Conservation (phyloP, 2,888 invertebrate genomes). For the Panopea generosa region DNA sequence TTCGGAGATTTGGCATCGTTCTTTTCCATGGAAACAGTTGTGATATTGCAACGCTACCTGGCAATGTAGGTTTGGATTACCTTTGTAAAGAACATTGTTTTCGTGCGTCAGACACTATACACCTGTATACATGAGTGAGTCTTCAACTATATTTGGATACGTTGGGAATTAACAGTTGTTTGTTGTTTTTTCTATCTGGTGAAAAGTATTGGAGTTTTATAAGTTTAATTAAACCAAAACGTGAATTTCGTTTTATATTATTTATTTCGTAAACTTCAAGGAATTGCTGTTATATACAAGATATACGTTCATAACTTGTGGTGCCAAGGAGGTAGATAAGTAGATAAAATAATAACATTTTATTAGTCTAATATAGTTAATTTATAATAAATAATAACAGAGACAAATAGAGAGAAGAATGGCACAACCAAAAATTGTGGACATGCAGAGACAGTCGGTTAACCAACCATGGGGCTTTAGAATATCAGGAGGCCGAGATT, state of each 20-base stretch:
- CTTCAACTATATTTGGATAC: constrained; percentile 6
- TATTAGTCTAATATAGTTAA: too few relatives aligned
- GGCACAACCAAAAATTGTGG: constrained; percentile 67
- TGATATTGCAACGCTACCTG: neutral
- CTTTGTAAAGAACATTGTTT: constrained; percentile 4
- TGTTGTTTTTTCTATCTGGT: too few relatives aligned
- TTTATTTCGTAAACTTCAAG: neutral
- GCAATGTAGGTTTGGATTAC: too few relatives aligned
- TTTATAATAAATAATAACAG: too few relatives aligned
- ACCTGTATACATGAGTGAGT: neutral
- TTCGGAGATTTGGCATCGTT: constrained; percentile 9
- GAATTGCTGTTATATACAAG: neutral
- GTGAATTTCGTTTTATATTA: neutral
- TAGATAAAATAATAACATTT: too few relatives aligned
- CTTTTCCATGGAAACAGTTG: neutral
- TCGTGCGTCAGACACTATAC: neutral
- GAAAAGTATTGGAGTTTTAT: too few relatives aligned
- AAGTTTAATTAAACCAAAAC: too few relatives aligned
- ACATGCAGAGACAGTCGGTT: constrained; percentile 67
- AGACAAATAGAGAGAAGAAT: too few relatives aligned
- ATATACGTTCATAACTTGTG: too few relatives aligned
- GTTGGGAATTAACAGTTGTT: too few relatives aligned
- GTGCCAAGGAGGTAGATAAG: too few relatives aligned
- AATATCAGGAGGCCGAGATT: constrained; percentile 80
- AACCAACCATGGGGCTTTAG: constrained; percentile 81